Conservation (phyloP, 2,888 invertebrate species). For the Yponomeuta plumbellus region DNA sequence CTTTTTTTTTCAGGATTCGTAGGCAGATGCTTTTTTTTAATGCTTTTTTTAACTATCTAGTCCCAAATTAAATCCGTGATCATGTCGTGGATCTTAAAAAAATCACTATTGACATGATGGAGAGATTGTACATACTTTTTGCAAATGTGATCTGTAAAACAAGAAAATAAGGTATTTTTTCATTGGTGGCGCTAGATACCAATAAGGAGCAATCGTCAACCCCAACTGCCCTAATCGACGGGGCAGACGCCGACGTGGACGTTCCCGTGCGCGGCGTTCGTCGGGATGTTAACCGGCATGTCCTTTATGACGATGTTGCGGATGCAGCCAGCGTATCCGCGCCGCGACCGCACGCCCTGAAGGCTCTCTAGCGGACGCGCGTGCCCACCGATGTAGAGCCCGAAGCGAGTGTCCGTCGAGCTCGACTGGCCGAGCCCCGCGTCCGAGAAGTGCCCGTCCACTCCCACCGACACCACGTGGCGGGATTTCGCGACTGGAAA, state of each 20-base stretch:
- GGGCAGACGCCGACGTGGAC: conserved; percentile 89
- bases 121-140: no score
- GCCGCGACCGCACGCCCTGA: conserved; percentile 82
- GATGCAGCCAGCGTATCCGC: conserved; percentile 89
- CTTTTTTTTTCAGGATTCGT: no score
- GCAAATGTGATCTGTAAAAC: no score
- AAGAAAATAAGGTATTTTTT: no score
- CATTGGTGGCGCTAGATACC: no score
- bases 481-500: conserved; percentile 88
- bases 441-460: conserved; percentile 86
- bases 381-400: conserved; percentile 94
- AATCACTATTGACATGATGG: no score
- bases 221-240: conserved; percentile 73
- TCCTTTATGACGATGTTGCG: conserved; percentile 79
- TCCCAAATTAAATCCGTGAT: no score
- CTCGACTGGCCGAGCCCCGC: conserved; percentile 83
- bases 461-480: conserved; percentile 90
- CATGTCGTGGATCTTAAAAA: no score
- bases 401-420: conserved; percentile 87
- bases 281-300: conserved; percentile 43
- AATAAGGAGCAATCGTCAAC: not conserved
- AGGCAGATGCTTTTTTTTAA: no score
- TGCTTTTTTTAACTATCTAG: no score
- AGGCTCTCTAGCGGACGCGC: conserved; percentile 44
- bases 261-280: conserved; percentile 79